Evolutionary conservation across 2,888 invertebrate genomes (phyloP).

Genomic region (Eupeodes luniger): DNA sequence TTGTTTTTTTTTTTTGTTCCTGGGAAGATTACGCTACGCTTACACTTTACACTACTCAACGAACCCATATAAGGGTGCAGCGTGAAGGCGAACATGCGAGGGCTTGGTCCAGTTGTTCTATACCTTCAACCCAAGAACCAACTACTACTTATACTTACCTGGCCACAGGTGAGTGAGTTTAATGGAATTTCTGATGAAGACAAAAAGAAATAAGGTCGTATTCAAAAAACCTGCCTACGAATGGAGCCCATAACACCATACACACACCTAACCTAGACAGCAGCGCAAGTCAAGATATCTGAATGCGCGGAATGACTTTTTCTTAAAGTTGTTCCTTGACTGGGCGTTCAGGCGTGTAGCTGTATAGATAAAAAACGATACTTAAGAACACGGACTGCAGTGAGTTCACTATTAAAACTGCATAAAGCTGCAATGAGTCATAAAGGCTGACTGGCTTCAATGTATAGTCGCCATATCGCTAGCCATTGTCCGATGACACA

Average conservation of each 20-base stretch:
- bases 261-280: neutral
- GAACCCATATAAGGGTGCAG: slow-evolving; percentile 23
- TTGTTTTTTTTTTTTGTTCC: slow-evolving; percentile 19
- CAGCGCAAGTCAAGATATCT: slow-evolving; percentile 7
- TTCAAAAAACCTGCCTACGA: slow-evolving; percentile 2
- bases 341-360: slow-evolving; percentile 25
- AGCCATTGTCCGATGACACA: slow-evolving; percentile 15
- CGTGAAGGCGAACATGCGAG: slow-evolving; percentile 6
- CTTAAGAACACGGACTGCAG: slow-evolving; percentile 18
- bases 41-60: neutral
- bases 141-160: neutral
- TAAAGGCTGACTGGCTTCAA: slow-evolving; percentile 42
- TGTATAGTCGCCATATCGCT: slow-evolving; percentile 9
- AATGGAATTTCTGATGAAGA: slow-evolving; percentile 31
- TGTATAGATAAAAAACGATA: slow-evolving; percentile 24
- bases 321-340: neutral
- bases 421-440: slow-evolving; percentile 61
- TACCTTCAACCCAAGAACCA: slow-evolving; percentile 11
- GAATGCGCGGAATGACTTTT: slow-evolving; percentile 23
- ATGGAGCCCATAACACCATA: neutral
- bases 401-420: slow-evolving; percentile 53
- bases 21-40: neutral
- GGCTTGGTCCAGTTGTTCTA: slow-evolving; percentile 27
- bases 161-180: slow-evolving; percentile 45
- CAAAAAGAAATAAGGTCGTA: slow-evolving; percentile 27